Percentiles rank a stretch among this genome's conserved stretches.
These are phyloP conservation scores for Dioctria linearis DNA, from an alignment of 2,888 invertebrate genomes.

Conservation along the genomic window DNA sequence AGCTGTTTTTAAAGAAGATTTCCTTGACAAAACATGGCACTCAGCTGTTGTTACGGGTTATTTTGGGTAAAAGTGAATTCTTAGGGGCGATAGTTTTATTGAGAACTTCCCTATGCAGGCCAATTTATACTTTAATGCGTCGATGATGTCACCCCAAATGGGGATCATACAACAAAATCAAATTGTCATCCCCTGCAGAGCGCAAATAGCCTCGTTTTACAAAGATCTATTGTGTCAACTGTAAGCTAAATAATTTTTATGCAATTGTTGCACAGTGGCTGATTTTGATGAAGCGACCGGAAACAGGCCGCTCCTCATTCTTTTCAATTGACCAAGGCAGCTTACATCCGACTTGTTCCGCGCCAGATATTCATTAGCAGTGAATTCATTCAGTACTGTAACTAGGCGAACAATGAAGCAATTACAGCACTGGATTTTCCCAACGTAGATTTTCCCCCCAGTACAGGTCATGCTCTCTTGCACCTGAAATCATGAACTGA, in stretches of 20 bases:
- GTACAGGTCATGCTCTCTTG: conserved; percentile 35
- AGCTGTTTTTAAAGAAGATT: conserved; percentile 44
- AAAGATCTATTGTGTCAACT: background rate
- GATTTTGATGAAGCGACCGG: conserved; percentile 35
- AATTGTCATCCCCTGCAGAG: background rate
- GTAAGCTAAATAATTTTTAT: background rate
- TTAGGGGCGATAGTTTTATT: conserved; percentile 4
- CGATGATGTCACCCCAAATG: conserved; percentile 22
- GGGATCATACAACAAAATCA: background rate
- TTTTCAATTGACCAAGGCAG: conserved; percentile 12
- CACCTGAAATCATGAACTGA: conserved; percentile 25
- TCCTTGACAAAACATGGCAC: conserved; percentile 41
- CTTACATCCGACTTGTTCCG: background rate
- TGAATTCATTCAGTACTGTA: background rate
- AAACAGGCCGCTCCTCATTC: conserved; percentile 33
- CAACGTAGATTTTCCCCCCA: background rate
- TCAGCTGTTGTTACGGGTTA: conserved; percentile 38
- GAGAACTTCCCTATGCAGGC: conserved; percentile 17
- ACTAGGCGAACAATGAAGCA: background rate
- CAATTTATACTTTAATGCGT: conserved; percentile 1
- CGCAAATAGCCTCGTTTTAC: background rate
- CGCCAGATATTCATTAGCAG: conserved; percentile 6
- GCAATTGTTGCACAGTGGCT: conserved; percentile 14
- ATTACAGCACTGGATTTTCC: background rate
- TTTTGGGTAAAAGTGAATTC: conserved; percentile 28